Conservation (phyloP, 2,888 invertebrate genomes). For the Tillus elongatus region DNA sequence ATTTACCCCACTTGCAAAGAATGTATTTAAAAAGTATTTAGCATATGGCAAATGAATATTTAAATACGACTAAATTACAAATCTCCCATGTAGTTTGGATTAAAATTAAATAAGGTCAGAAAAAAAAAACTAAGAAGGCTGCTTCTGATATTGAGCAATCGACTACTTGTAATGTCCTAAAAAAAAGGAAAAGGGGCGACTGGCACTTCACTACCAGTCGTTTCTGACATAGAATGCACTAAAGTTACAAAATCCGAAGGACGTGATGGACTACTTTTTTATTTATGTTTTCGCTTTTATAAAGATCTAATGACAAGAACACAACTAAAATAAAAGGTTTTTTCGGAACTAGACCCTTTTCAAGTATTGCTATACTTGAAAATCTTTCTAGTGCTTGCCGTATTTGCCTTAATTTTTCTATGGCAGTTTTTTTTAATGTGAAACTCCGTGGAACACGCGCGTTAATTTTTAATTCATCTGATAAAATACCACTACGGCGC, state of each 20-base stretch:
- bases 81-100: slow-evolving; percentile 5
- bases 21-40: slow-evolving; percentile 9
- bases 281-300: neutral
- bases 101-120: slow-evolving; percentile 7
- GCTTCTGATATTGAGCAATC: slow-evolving; percentile 6
- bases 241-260: slow-evolving; percentile 5
- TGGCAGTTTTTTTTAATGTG: neutral
- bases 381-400: slow-evolving; percentile 5
- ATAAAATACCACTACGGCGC: no score
- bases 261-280: slow-evolving; percentile 6
- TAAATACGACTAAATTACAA: slow-evolving; percentile 10
- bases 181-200: slow-evolving; percentile 1
- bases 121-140: slow-evolving; percentile 7
- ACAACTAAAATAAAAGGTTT: slow-evolving; percentile 4
- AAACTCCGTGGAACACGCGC: no score
- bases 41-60: slow-evolving; percentile 8
- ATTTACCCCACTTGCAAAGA: slow-evolving; percentile 9
- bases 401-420: slow-evolving; percentile 1
- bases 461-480: no score
- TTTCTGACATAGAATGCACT: neutral
- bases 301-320: slow-evolving; percentile 6
- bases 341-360: slow-evolving; percentile 6
- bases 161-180: slow-evolving; percentile 8
- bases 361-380: neutral
- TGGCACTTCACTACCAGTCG: no score